phyloP scores from a whole-genome alignment of 2,113 vertebrate genomes.

The Tragelaphus scriptus region DNA sequence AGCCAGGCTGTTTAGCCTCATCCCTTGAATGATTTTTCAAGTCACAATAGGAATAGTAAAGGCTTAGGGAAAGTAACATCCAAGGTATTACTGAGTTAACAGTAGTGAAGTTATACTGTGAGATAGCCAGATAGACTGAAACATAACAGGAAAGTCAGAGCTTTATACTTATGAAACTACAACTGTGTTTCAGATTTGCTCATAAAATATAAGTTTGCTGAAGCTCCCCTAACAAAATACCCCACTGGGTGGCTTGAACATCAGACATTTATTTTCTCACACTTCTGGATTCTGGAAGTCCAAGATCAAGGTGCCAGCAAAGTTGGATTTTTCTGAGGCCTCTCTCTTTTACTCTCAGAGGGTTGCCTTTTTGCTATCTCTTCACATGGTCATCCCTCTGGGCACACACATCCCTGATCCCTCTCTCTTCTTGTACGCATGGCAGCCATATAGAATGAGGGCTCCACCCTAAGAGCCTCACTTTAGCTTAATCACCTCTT shows the following conservation, averaged over 20 bases:
- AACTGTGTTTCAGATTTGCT: neutral
- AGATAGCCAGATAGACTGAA: neutral
- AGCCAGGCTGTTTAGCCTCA: neutral
- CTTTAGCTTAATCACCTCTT: neutral
- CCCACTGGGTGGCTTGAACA: neutral
- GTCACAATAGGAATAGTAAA: neutral
- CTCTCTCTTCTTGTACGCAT: neutral
- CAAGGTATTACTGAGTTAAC: neutral
- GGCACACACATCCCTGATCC: neutral
- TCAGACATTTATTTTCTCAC: neutral
- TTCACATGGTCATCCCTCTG: neutral
- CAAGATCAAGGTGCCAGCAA: neutral
- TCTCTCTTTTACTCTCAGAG: neutral
- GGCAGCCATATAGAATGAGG: neutral
- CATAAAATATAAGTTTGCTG: neutral
- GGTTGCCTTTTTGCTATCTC: neutral
- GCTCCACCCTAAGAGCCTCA: neutral
- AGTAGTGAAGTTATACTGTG: neutral
- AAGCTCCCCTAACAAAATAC: neutral
- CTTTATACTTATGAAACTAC: neutral
- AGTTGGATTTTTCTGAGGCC: neutral
- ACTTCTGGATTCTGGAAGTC: neutral
- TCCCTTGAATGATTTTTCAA: neutral
- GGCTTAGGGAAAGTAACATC: neutral
- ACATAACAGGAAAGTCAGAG: neutral